These are phyloP conservation scores for Mastomys natalensis DNA, from an alignment of 2,113 vertebrate genomes.

Conservation along the genomic window DNA sequence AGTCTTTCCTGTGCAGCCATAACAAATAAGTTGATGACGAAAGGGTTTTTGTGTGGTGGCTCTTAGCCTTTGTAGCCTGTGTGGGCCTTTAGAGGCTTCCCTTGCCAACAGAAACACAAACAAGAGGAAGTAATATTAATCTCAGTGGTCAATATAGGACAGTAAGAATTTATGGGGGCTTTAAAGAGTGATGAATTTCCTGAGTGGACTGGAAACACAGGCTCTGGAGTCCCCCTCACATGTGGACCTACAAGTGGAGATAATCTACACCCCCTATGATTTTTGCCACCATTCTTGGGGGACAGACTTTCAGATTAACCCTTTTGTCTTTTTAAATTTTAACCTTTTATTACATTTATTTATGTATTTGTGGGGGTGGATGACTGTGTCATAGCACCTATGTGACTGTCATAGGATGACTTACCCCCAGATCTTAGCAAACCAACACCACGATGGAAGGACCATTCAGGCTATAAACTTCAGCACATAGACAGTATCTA, in stretches of 20 bases:
- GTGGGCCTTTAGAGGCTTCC: background rate
- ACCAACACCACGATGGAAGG: background rate
- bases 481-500: background rate
- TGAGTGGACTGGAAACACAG: constrained; percentile 4
- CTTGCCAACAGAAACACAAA: constrained; percentile 2
- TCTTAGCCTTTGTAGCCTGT: background rate
- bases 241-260: background rate
- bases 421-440: background rate
- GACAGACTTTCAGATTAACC: constrained; percentile 14
- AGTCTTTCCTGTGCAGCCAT: background rate
- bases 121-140: background rate
- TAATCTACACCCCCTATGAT: background rate
- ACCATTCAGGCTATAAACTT: background rate
- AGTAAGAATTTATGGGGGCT: constrained; percentile 4
- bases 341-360: background rate
- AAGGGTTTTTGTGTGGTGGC: background rate
- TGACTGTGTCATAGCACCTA: too few relatives aligned
- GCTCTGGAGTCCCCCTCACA: background rate
- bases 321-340: background rate
- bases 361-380: background rate
- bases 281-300: background rate
- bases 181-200: background rate
- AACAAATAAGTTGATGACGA: constrained; percentile 14
- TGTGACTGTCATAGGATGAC: background rate
- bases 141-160: background rate